Conservation (phyloP, 2,113 vertebrate genomes). For the cattle (Bos taurus) region ARS-UCD2.0 NC_037328.1:47249001-47249500, state of each 20-base stretch:
- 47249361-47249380: not conserved
- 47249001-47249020: conserved; percentile 65
- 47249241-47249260: not conserved
- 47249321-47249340: not conserved
- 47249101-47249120: conserved; percentile 48
- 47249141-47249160: conserved; percentile 34
- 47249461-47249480: not conserved
- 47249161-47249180: not conserved
- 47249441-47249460: not conserved
- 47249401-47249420: not conserved
- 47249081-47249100: conserved; percentile 43
- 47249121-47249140: conserved; percentile 53
- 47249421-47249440: not conserved
- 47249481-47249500: not conserved
- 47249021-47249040: conserved; percentile 63
- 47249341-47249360: not conserved
- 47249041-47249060: conserved; percentile 49
- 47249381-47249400: not conserved
- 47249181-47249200: not conserved
- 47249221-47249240: not conserved
- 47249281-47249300: not conserved
- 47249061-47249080: conserved; percentile 58
- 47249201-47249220: not conserved
- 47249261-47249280: not conserved
- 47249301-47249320: not conserved